A percentile compares a stretch with the other conserved stretches of the same genome.
These are phyloP conservation scores for Megalopta genalis DNA, from an alignment of 1,140 invertebrate species.

Conservation along the genomic window DNA sequence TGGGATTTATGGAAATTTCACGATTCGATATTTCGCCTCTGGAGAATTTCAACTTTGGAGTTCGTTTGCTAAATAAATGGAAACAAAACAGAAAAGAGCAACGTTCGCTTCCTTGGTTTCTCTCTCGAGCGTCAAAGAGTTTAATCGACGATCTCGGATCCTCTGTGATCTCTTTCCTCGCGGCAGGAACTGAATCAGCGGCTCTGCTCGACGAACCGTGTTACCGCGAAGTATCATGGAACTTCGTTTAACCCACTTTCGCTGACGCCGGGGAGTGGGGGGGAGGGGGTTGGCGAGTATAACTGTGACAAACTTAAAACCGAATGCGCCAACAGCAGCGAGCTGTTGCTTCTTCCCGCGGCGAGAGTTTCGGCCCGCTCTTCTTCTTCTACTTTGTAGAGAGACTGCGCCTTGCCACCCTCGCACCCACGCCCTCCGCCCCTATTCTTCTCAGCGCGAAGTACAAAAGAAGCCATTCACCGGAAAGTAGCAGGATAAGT, in stretches of 20 bases:
- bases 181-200: conserved; percentile 7
- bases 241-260: conserved; percentile 77
- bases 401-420: not conserved
- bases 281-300: not conserved
- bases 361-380: conserved; percentile 31
- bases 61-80: not conserved
- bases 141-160: conserved; percentile 34
- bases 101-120: not conserved
- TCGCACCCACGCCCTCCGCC: not conserved
- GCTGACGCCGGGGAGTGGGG: conserved; percentile 17
- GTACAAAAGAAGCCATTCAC: conserved; percentile 56
- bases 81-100: not conserved
- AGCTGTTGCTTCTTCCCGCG: conserved; percentile 55
- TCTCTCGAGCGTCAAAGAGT: not conserved
- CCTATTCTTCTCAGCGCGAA: conserved; percentile 33
- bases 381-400: conserved; percentile 7
- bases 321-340: conserved; percentile 49
- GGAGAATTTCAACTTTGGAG: too few relatives aligned
- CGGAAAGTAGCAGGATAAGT: conserved; percentile 41
- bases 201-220: conserved; percentile 26
- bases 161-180: conserved; percentile 20
- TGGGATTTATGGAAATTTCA: not conserved
- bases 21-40: not conserved
- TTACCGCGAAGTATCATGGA: conserved; percentile 43
- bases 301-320: conserved; percentile 72